phyloP scores from a whole-genome alignment of 2,888 invertebrate species.

The Bellardia bayeri region DNA sequence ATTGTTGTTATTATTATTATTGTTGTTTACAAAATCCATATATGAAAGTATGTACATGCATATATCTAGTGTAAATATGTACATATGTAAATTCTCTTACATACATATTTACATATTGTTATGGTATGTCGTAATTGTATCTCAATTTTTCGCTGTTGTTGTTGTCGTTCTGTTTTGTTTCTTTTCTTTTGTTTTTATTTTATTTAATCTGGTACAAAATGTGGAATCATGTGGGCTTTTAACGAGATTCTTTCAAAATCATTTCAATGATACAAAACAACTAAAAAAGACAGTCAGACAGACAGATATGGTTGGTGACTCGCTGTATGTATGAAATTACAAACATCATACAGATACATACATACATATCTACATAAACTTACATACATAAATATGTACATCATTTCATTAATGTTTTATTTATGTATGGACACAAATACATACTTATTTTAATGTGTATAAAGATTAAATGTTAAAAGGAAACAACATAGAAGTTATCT shows the following conservation, averaged over 20 bases:
- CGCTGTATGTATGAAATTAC: slow-evolving; percentile 4
- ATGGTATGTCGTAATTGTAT: slow-evolving; percentile 58
- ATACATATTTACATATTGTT: slow-evolving; percentile 40
- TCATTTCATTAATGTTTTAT: slow-evolving; percentile 32
- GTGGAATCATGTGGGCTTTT: slow-evolving; percentile 62
- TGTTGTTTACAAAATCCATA: too few relatives aligned
- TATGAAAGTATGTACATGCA: too few relatives aligned
- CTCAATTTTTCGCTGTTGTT: slow-evolving; percentile 12
- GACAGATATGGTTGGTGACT: slow-evolving; percentile 17
- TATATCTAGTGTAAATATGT: not conserved
- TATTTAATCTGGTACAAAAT: slow-evolving; percentile 49
- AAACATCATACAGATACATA: not conserved
- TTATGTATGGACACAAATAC: not conserved
- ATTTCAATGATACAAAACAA: slow-evolving; percentile 4
- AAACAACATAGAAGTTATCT: slow-evolving; percentile 7
- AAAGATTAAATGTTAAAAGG: not conserved
- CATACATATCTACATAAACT: not conserved
- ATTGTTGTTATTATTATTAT: slow-evolving; percentile 8
- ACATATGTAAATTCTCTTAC: not conserved
- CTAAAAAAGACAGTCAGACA: not conserved
- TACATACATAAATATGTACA: not conserved
- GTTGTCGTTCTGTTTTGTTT: slow-evolving; percentile 11
- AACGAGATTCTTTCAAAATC: slow-evolving; percentile 47
- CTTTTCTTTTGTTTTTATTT: slow-evolving; percentile 7
- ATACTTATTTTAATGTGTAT: not conserved